Percentiles rank a stretch among this genome's conserved stretches.
Conservation (phyloP, 2,797 vertebrate genomes). For the Erpetoichthys calabaricus region DNA sequence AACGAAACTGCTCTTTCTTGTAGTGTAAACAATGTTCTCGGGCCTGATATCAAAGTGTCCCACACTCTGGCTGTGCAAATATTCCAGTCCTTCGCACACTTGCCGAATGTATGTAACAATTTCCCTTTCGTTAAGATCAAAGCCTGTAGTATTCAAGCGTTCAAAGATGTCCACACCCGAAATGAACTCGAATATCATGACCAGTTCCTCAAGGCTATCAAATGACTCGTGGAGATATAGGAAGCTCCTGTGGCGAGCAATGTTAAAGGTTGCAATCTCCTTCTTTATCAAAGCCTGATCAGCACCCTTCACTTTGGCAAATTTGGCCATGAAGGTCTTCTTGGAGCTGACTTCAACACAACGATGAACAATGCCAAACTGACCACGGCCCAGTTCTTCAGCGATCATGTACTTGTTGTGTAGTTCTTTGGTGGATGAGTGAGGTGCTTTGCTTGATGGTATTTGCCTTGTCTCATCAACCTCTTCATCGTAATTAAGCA, state of each 20-base stretch:
- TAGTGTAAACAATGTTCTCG: constrained; percentile 88
- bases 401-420: constrained; percentile 89
- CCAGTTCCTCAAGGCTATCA: constrained; percentile 88
- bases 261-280: constrained; percentile 85
- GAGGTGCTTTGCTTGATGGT: constrained; percentile 59
- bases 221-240: constrained; percentile 86
- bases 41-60: constrained; percentile 92
- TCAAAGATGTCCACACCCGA: constrained; percentile 94
- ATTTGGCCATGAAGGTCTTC: constrained; percentile 94
- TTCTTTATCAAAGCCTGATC: constrained; percentile 93
- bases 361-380: constrained; percentile 89
- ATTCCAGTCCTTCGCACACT: constrained; percentile 81
- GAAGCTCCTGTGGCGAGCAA: constrained; percentile 74
- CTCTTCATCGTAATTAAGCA: constrained; percentile 87
- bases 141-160: constrained; percentile 69
- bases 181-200: constrained; percentile 95
- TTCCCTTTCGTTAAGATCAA: constrained; percentile 84
- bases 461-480: constrained; percentile 75
- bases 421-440: constrained; percentile 76
- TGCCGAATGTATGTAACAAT: constrained; percentile 78
- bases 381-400: constrained; percentile 87
- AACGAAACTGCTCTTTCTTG: constrained; percentile 70
- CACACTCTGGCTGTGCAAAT: constrained; percentile 73
- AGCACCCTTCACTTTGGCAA: constrained; percentile 90
- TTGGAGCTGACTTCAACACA: constrained; percentile 80